Base-by-base conservation (phyloP, 2,797 vertebrate species). In the Sebastes iracundus region DNA sequence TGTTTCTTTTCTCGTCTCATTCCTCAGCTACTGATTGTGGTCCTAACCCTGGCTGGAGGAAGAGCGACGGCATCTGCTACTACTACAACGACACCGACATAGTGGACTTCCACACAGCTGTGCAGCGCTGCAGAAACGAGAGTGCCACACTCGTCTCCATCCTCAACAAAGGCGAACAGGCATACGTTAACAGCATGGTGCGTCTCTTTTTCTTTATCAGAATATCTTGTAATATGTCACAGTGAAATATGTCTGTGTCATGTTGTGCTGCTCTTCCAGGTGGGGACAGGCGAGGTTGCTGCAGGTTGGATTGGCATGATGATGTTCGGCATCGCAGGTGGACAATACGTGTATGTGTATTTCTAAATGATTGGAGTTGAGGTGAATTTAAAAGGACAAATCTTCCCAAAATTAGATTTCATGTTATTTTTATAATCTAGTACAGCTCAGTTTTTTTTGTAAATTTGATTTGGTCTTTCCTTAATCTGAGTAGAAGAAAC, bases 41-140 rank as follows among this genome's bases (percentile, higher is more conserved):
- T 14, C 46, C 76, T 8, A 96, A 96, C 70, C 86, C 75, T 0
- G 94, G 94, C 79, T 96, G 96, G 96, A 95, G 96, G 83, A 96
- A 96, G 87, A 88, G 94, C 82, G 88, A 94, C 7, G 67, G 84
- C 75, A 85, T 94, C 62, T 97, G 96, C 79, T 97, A 97, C 88
- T 95, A 96, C 82, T 95, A 96, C 89, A 97, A 97, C 2, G 96
- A 96, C 90, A 96, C 96, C 0, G 95, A 96, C 69, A 52, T 92
- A 0, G 95, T 96, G 22, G 95, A 97, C 90, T 95, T 93, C 84
- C 71, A 94, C 91, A 86, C 82, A 0, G 96, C 96, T 0, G 2
- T 76, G 62, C 0, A 0, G 0, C 91, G 90, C 68, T 97, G 96
- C 90, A 91, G 84, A 12, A 11, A 16, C 0, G 96, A 96, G 86